Evolutionary conservation across 2,113 vertebrate genomes (phyloP), one percentile per base, ranked within the genome.

Genomic region (Nothobranchius furzeri): DNA sequence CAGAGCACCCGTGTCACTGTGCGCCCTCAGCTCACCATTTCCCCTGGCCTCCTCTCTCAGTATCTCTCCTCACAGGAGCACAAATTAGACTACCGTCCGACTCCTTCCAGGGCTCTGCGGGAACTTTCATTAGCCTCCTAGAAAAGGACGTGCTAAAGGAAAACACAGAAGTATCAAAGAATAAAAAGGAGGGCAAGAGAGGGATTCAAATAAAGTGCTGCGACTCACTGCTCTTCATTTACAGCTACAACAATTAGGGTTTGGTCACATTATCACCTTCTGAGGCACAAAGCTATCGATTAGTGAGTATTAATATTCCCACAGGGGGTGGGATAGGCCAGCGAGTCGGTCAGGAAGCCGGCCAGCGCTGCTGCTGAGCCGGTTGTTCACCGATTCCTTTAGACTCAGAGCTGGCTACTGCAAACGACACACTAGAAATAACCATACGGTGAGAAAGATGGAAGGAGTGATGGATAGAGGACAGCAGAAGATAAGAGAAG

Each of bases 51-150:
- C 68, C 73, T 54, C 62, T 64, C 67, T 73, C 79, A 61, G 52
- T 82, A 75, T 71, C 69, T 60, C 62, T 61, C 60, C 76, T 85
- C 64, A 75, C 85, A 87, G 88, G 76, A 76, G 76, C 75, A 64
- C 81, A 30, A 78, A 86, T 87, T 90, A 91, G 90, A 88, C 82
- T 70, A 84, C 83, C 85, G 78, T 78, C 86, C 82, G 57, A 76
- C 65, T 13, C 68, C 62, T 67, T 85, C 79, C 61, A 79, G 65
- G 83, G 80, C 72, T 71, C 72, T 69, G 78, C 59, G 57, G 73
- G 0, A 68, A 76, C 79, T 83, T 79, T 83, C 80, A 91, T 88
- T 86, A 86, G 78, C 64, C 56, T 83, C 57, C 56, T 35, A 85
- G 76, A 65, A 66, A 70, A 66, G 69, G 12, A 68, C 54, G 68